Evolutionary conservation across 2,797 vertebrate species (phyloP), one percentile per base, ranked within the genome.

Genomic region (Karalla daura): DNA sequence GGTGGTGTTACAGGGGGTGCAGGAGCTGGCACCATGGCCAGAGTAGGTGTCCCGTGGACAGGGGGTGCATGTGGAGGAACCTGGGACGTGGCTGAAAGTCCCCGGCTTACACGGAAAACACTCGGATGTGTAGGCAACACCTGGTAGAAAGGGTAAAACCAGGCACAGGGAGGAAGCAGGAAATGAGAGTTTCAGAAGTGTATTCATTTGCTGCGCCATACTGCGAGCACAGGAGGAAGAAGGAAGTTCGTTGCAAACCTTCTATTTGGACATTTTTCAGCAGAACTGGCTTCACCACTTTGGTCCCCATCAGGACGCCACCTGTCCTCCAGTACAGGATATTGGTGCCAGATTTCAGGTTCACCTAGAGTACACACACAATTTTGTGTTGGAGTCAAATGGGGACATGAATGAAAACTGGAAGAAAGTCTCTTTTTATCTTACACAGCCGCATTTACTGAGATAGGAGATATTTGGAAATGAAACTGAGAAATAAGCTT

Each of bases 251-350:
- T 60, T 15, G 52, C 56, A 58, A 86, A 98, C 98, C 98, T 94
- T 98, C 96, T 75, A 99, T 98, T 35, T 95, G 95, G 85, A 99
- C 90, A 76, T 98, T 98, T 92, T 96, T 98, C 76, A 99, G 88
- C 41, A 99, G 78, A 55, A 96, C 95, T 15, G 96, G 96, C 71
- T 99, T 98, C 72, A 96, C 94, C 11, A 92, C 94, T 91, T 97
- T 98, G 15, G 93, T 91, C 0, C 95, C 95, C 91, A 98, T 93
- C 12, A 96, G 88, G 70, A 99, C 95, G 13, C 96, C 96, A 7
- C 96, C 97, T 5, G 98, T 99, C 85, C 97, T 95, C 98, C 98
- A 99, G 87, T 98, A 99, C 2, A 99, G 86, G 81, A 99, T 96
- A 78, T 99, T 99, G 55, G 95, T 95, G 32, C 98, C 98, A 44